Conservation (phyloP, 2,888 invertebrate species). For the Halocaridina rubra region DNA sequence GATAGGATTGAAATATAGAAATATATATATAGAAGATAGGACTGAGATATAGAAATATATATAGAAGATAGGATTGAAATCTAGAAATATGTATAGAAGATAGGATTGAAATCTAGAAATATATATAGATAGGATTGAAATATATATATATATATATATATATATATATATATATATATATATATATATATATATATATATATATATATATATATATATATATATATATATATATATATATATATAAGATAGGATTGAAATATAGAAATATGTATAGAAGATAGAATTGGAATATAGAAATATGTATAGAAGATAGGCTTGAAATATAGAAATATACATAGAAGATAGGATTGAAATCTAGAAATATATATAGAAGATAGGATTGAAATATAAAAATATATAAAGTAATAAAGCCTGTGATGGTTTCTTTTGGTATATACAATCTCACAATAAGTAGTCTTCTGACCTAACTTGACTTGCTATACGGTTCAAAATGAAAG, state of each 20-base stretch:
- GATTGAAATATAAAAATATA: too few relatives aligned
- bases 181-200: conserved; percentile 6
- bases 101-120: background rate
- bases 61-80: background rate
- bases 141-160: background rate
- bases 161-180: background rate
- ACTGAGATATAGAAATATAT: background rate
- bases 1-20: background rate
- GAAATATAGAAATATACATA: too few relatives aligned
- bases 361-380: too few relatives aligned
- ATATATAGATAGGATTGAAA: background rate
- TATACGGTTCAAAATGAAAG: too few relatives aligned
- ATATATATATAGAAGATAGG: background rate
- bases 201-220: conserved; percentile 17
- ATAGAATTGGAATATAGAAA: too few relatives aligned
- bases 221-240: conserved; percentile 2
- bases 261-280: too few relatives aligned
- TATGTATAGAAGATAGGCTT: too few relatives aligned
- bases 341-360: too few relatives aligned
- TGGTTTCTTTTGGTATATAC: too few relatives aligned
- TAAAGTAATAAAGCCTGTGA: too few relatives aligned
- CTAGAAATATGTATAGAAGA: background rate
- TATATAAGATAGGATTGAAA: background rate
- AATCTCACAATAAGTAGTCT: too few relatives aligned
- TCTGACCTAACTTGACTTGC: too few relatives aligned